Evolutionary conservation across 2,113 vertebrate species (phyloP).

Genomic region (Taxidea taxus): DNA sequence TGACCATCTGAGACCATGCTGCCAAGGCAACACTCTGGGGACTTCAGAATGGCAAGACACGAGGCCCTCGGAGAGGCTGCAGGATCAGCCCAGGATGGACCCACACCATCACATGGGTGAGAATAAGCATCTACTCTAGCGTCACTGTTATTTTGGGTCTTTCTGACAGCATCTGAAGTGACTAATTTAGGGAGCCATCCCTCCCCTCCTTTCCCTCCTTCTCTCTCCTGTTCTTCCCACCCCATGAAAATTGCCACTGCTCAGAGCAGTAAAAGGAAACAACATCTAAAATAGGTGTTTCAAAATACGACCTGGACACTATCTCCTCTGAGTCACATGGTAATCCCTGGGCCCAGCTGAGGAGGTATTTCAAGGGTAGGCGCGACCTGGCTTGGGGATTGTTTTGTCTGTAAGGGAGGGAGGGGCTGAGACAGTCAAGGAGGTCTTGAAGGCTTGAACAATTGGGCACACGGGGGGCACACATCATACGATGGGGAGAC

Average conservation of each 20-base stretch:
- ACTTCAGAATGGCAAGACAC: neutral
- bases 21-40: neutral
- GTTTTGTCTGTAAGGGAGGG: neutral
- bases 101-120: neutral
- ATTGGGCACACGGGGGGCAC: neutral
- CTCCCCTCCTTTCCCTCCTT: neutral
- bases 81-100: neutral
- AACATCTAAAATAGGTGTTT: slow-evolving; percentile 23
- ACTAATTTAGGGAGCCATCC: slow-evolving; percentile 34
- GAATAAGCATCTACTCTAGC: neutral
- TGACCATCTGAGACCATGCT: neutral
- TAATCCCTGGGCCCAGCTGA: neutral
- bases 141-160: slow-evolving; percentile 36
- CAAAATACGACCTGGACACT: neutral
- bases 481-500: neutral
- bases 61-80: neutral
- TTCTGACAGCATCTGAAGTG: slow-evolving; percentile 27
- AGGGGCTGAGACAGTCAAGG: neutral
- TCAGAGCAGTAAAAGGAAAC: slow-evolving; percentile 30
- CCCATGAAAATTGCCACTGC: slow-evolving; percentile 24
- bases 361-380: neutral
- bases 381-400: neutral
- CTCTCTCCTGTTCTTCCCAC: neutral
- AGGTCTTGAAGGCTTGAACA: neutral
- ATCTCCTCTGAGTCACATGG: neutral